Conservation (phyloP, 2,113 vertebrate species). For the Entomyzon cyanotis region DNA sequence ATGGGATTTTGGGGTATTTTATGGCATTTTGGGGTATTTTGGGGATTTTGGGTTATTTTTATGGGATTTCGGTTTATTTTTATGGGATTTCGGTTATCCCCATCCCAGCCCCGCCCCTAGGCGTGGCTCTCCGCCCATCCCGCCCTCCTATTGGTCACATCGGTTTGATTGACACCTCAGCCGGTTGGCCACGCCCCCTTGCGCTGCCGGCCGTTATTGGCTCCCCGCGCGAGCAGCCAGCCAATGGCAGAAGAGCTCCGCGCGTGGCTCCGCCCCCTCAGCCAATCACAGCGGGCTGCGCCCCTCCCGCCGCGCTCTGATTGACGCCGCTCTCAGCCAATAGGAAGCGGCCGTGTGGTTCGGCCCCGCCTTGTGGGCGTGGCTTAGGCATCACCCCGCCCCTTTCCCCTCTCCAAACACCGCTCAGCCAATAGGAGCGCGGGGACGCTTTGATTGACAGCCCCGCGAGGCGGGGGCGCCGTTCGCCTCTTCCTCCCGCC, state of each 20-base stretch:
- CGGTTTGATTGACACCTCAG: not conserved
- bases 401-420: not conserved
- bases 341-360: fast-evolving
- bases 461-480: fast-evolving
- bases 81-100: no score
- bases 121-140: no score
- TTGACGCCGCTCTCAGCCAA: not conserved
- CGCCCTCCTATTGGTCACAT: not conserved
- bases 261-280: not conserved
- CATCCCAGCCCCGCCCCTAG: not conserved
- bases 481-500: not conserved
- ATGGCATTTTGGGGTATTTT: no score
- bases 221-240: not conserved
- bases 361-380: not conserved
- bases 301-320: not conserved
- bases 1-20: no score
- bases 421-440: not conserved
- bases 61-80: not conserved
- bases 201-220: not conserved
- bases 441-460: not conserved
- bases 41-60: not conserved
- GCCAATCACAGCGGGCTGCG: not conserved
- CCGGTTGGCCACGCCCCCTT: not conserved
- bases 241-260: not conserved
- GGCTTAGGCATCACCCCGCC: fast-evolving